Percentiles rank a stretch among this genome's conserved stretches.
These are phyloP conservation scores for Acanthosepion lycidas DNA, from an alignment of 2,888 invertebrate genomes.

Conservation along the genomic window DNA sequence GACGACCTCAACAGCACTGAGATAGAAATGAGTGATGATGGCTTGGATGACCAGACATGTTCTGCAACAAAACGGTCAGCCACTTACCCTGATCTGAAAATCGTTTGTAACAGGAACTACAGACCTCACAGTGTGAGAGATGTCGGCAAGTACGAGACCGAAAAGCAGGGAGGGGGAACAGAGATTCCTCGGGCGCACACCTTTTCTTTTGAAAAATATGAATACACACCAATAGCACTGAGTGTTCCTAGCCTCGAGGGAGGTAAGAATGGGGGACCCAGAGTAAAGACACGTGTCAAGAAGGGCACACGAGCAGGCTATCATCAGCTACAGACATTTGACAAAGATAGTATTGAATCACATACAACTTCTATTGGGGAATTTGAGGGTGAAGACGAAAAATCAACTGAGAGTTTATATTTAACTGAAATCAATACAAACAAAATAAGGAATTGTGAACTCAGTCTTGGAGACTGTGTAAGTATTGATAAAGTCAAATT, in stretches of 20 bases:
- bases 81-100: slow-evolving; percentile 53
- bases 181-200: slow-evolving; percentile 41
- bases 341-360: neutral
- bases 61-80: slow-evolving; percentile 50
- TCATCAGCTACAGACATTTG: neutral
- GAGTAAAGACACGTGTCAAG: neutral
- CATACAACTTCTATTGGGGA: neutral
- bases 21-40: slow-evolving; percentile 58
- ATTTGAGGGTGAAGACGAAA: neutral
- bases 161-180: neutral
- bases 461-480: neutral
- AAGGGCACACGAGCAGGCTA: neutral
- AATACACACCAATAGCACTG: slow-evolving; percentile 42
- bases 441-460: neutral
- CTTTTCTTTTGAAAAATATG: slow-evolving; percentile 40
- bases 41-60: slow-evolving; percentile 49
- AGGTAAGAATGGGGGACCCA: neutral
- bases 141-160: slow-evolving; percentile 24
- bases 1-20: slow-evolving; percentile 65
- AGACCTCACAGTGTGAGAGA: slow-evolving; percentile 38
- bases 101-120: slow-evolving; percentile 40
- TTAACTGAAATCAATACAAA: neutral
- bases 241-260: neutral
- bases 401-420: neutral
- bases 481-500: slow-evolving; percentile 35